Base-by-base conservation (phyloP, 2,113 vertebrate species). In the Pygoscelis adeliae region DNA sequence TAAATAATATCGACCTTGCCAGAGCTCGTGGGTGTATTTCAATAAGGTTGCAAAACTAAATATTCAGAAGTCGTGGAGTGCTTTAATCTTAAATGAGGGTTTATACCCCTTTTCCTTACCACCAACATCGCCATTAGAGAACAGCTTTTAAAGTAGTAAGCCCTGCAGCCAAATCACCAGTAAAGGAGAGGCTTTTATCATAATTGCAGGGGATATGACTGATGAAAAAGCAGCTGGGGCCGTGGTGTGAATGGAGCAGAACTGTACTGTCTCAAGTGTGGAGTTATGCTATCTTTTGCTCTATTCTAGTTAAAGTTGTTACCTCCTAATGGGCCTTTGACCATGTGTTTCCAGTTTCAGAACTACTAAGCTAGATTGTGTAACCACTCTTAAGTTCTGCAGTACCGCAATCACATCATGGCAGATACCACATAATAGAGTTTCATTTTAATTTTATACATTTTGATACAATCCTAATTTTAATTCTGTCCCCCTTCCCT, bases 381-480 rank as follows among this genome's bases (percentile, higher is more conserved):
- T 87, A 16, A 70, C 79, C 17, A 15, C n/a, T n/a, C 15, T 9
- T 11, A 44, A 87, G 27, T 78, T 66, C 42, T 91, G 55, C 16
- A 34, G 44, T 77, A 47, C 40, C 16, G 1, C 0, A 7, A 1
- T 59, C 15, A 3, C 1, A 0, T 55, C 9, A 5, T 49, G 46
- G 46, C 74, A 87, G 55, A 36, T 72, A n/a, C 18, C 53, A 23
- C 10, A 4, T 59, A 58, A 29, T 8, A 50, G 30, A 4, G 9
- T 59, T 83, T 52, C 2, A 8, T 69, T 92, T 56, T 63, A 25
- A 38, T 76, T 59, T 69, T 69, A 15, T 11, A 40, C 30, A 17
- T 83, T 58, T 83, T 69, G 17, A 47, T 72, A 27, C 46, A 40
- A 32, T 63, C 70, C 47, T 83, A 2, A 80, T 59, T 67, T 46